Conservation (phyloP, 2,888 invertebrate genomes). For the Hemithea aestivaria region DNA sequence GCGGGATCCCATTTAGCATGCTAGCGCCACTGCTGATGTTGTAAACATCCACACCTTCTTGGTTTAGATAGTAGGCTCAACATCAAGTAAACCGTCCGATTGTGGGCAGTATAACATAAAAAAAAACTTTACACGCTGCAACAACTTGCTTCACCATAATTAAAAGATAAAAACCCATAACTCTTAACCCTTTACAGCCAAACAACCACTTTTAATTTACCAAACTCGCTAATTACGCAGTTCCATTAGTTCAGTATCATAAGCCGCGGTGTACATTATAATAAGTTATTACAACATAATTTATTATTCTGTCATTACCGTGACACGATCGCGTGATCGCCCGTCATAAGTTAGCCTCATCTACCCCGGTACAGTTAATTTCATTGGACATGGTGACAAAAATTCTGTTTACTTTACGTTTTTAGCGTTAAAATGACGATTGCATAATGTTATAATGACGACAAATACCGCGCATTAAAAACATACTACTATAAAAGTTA, state of each 20-base stretch:
- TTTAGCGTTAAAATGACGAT: slow-evolving; percentile 54
- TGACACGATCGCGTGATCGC: slow-evolving; percentile 67
- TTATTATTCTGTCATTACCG: slow-evolving; percentile 77
- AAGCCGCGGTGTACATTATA: slow-evolving; percentile 66
- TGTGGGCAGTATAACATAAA: too few species aligned
- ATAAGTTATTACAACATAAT: slow-evolving; percentile 77
- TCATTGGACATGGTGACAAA: slow-evolving; percentile 77
- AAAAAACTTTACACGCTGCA: too few species aligned
- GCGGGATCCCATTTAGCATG: too few species aligned
- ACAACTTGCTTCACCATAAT: too few species aligned
- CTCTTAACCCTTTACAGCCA: slow-evolving; percentile 57
- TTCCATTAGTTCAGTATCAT: slow-evolving; percentile 53
- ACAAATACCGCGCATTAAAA: too few species aligned
- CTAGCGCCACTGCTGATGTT: too few species aligned
- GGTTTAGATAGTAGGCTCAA: too few species aligned
- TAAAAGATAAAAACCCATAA: too few species aligned
- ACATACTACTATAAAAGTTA: too few species aligned
- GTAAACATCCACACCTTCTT: too few species aligned
- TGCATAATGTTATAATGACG: too few species aligned
- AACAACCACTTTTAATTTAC: slow-evolving; percentile 54
- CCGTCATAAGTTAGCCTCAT: slow-evolving; percentile 69
- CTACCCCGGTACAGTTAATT: slow-evolving; percentile 60
- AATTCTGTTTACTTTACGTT: slow-evolving; percentile 70
- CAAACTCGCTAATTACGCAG: slow-evolving; percentile 66
- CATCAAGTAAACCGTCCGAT: too few species aligned